phyloP scores from a whole-genome alignment of 2,888 invertebrate species.

The Agriopis marginaria region DNA sequence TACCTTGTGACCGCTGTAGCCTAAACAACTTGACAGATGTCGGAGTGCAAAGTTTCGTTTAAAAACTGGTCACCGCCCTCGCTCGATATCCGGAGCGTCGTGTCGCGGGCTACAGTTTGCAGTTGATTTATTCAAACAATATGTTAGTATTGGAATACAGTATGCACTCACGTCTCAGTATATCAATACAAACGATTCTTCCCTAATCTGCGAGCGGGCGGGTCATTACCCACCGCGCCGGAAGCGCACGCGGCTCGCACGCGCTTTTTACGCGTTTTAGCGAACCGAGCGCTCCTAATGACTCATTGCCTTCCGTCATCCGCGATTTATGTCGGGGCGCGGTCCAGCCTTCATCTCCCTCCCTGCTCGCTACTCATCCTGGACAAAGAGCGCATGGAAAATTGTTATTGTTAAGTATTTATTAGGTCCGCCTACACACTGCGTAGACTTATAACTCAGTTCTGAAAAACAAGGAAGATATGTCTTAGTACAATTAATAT shows the following conservation, averaged over 20 bases:
- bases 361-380: background rate
- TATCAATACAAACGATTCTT: constrained; percentile 2
- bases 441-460: too few relatives aligned
- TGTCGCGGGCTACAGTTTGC: too few relatives aligned
- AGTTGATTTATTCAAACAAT: background rate
- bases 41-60: too few relatives aligned
- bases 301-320: constrained; percentile 46
- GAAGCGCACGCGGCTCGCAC: constrained; percentile 35
- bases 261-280: constrained; percentile 49
- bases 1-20: too few relatives aligned
- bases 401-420: too few relatives aligned
- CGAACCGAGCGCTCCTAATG: constrained; percentile 44
- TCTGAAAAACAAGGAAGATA: too few relatives aligned
- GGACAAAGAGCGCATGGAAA: background rate
- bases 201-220: constrained; percentile 31
- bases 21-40: too few relatives aligned
- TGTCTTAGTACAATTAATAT: too few relatives aligned
- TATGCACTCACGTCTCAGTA: background rate
- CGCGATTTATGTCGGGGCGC: constrained; percentile 13
- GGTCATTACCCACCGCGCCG: constrained; percentile 37
- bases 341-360: too few relatives aligned
- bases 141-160: background rate
- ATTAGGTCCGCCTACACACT: too few relatives aligned
- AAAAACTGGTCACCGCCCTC: too few relatives aligned
- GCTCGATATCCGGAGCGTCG: background rate